A percentile compares a stretch with the other conserved stretches of the same genome.
Conservation (phyloP, 2,113 vertebrate species). For the Chitala chitala region DNA sequence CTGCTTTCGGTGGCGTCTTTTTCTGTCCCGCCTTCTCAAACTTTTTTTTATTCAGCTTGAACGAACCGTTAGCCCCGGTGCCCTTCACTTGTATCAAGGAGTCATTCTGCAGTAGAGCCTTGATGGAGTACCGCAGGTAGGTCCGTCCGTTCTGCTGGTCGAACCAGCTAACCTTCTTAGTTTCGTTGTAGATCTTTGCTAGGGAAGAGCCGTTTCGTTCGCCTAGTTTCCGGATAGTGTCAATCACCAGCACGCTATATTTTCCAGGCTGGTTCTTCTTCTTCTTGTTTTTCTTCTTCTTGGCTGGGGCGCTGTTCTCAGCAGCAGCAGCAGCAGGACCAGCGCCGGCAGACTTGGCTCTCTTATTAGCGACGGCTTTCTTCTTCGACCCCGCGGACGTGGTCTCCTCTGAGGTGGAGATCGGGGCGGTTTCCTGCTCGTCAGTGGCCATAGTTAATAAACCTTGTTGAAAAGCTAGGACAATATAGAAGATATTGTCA, state of each 20-base stretch:
- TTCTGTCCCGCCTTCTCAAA: slow-evolving; percentile 50
- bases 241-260: slow-evolving; percentile 77
- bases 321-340: too few relatives aligned
- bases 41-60: slow-evolving; percentile 78
- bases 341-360: slow-evolving; percentile 42
- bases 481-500: not conserved
- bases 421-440: slow-evolving; percentile 55
- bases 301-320: slow-evolving; percentile 41
- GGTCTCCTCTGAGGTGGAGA: slow-evolving; percentile 38
- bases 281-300: slow-evolving; percentile 59
- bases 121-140: slow-evolving; percentile 77
- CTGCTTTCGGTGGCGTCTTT: slow-evolving; percentile 38
- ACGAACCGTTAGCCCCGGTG: slow-evolving; percentile 78
- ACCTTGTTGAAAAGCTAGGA: not conserved
- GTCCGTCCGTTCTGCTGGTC: slow-evolving; percentile 79
- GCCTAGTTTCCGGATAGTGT: slow-evolving; percentile 68
- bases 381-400: slow-evolving; percentile 48
- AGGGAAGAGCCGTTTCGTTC: slow-evolving; percentile 76
- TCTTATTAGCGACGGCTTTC: slow-evolving; percentile 37
- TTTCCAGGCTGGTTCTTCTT: slow-evolving; percentile 78
- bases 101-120: slow-evolving; percentile 78
- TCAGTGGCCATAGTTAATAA: slow-evolving; percentile 35
- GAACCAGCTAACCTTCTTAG: slow-evolving; percentile 77
- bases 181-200: slow-evolving; percentile 74
- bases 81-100: slow-evolving; percentile 80